These are phyloP conservation scores for Xanthorhoe spadicearia DNA, from an alignment of 2,888 invertebrate species.

Conservation along the genomic window DNA sequence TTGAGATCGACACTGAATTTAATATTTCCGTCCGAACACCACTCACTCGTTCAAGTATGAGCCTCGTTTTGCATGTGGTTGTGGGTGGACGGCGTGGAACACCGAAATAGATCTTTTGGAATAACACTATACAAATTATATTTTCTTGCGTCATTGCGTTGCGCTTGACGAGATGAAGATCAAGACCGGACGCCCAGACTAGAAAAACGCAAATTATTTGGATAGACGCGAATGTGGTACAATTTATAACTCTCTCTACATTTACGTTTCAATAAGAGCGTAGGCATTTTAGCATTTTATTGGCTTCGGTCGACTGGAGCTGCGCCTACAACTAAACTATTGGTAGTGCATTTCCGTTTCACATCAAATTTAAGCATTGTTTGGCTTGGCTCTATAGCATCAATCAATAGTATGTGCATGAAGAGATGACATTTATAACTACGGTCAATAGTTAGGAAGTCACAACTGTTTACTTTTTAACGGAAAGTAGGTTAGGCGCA, in stretches of 20 bases:
- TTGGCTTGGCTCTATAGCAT: conserved; percentile 17
- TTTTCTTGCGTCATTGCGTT: conserved; percentile 74
- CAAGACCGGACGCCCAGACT: conserved; percentile 64
- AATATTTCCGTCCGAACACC: conserved; percentile 54
- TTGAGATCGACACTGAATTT: conserved; percentile 57
- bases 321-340: conserved; percentile 31
- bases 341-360: conserved; percentile 39
- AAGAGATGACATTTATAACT: not conserved
- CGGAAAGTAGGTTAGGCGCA: not conserved
- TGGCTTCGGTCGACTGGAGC: conserved; percentile 30
- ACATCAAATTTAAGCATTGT: conserved; percentile 21
- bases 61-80: conserved; percentile 64
- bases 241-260: conserved; percentile 21
- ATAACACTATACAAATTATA: conserved; percentile 81
- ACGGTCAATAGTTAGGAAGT: conserved; percentile 2
- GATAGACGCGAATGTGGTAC: conserved; percentile 35
- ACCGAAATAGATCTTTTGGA: conserved; percentile 84
- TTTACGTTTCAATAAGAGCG: conserved; percentile 12
- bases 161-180: conserved; percentile 72
- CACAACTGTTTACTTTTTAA: not conserved
- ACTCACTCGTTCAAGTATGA: conserved; percentile 67
- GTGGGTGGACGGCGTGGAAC: conserved; percentile 70
- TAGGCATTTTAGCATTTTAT: conserved; percentile 34
- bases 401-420: not conserved
- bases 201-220: conserved; percentile 32